Percentiles rank a stretch among this genome's conserved stretches.
Evolutionary conservation across 2,113 vertebrate species (phyloP).

Genomic region (Sardina pilchardus): DNA sequence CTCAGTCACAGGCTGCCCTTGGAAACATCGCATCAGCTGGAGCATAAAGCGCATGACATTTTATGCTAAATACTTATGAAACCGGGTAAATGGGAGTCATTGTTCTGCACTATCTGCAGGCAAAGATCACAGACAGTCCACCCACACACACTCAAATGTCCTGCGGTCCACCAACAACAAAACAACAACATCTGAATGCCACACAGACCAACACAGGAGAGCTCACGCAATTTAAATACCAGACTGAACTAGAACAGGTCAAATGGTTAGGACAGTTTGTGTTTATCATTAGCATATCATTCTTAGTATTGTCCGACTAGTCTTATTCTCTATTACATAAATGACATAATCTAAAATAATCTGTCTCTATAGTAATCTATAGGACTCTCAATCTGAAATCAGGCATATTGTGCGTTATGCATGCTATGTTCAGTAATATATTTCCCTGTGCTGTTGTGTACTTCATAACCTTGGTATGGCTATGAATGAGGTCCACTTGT

Average conservation of each 20-base stretch:
- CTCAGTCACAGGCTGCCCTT: not conserved
- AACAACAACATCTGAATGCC: not conserved
- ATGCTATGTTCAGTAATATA: not conserved
- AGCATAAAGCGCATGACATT: not conserved
- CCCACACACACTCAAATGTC: slow-evolving; percentile 1
- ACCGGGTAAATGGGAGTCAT: not conserved
- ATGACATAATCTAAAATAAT: not conserved
- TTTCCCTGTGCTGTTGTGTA: not conserved
- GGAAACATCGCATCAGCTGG: not conserved
- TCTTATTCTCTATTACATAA: not conserved
- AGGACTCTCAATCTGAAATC: not conserved
- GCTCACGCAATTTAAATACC: not conserved
- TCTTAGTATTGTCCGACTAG: not conserved
- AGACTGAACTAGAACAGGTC: not conserved
- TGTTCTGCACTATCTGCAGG: not conserved
- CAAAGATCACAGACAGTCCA: not conserved
- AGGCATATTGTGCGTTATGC: not conserved
- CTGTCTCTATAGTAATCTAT: too few relatives aligned
- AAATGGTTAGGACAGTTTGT: not conserved
- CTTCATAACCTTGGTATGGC: too few relatives aligned
- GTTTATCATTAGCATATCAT: not conserved
- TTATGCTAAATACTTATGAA: not conserved
- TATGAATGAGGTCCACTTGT: not conserved
- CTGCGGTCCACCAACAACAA: not conserved
- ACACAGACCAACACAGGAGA: not conserved